Base-by-base conservation (phyloP, 2,888 invertebrate species). In the Spodoptera littoralis region DNA sequence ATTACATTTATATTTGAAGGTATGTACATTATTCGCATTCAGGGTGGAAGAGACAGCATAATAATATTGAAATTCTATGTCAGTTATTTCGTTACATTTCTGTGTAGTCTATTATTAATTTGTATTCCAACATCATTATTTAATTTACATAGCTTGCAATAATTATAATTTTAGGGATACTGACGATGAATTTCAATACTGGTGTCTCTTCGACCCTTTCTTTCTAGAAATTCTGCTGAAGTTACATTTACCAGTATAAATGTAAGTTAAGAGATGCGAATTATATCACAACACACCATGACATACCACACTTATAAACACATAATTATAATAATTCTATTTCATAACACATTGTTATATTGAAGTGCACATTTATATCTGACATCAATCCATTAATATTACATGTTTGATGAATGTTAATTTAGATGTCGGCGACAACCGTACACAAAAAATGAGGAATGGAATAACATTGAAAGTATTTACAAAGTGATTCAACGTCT, bases 401-500 rank as follows among this genome's bases (percentile, higher is more conserved):
- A 63, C 45, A 43, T 56, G 49, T 60, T 55, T 45, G 36, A 67
- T 63, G 58, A 36, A 49, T 59, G 60, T 62, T 43, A 45, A 73
- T 62, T 73, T 62, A 50, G 42, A 64, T 54, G 60, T 54, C 27
- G 57, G 55, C 45, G 57, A 72, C 13, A 64, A 65, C 58, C 46
- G 58, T 48, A 69, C 53, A 70, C 69, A 79, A 80, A 73, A 64
- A 72, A 79, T 84, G 80, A 80, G 74, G 77, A 81, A 83, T 84
- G 77, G 67, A 70, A 71, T 73, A 82, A 81, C 71, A 78, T 80
- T 77, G 65, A 76, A 81, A 67, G 18, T 87, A 88, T 88, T 82
- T 87, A 88, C 86, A 88, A 71, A 73, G 80, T 76, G 77, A 59
- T 80, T 53, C 47, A 81, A 70, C 76, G 66, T 73, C 74, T 77